A percentile compares a stretch with the other conserved stretches of the same genome.
These are phyloP conservation scores for Aselliscus stoliczkanus DNA, from an alignment of 2,797 vertebrate species.

Conservation along the genomic window DNA sequence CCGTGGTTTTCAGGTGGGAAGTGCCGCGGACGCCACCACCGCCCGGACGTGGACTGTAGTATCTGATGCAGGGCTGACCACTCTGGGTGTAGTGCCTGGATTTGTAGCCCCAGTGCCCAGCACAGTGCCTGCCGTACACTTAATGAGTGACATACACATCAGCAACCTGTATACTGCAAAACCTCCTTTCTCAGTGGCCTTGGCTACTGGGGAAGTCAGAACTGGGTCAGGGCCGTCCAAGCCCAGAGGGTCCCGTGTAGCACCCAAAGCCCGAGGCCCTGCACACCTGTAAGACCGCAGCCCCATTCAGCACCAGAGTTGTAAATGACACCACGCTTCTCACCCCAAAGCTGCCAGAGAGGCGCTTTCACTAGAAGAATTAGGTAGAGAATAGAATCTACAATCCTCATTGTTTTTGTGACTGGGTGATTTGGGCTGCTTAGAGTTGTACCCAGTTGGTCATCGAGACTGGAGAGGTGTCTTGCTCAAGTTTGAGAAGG, in stretches of 20 bases:
- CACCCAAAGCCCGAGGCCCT: neutral
- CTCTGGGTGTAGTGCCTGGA: neutral
- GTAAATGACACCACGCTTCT: neutral
- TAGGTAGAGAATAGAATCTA: neutral
- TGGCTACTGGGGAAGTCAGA: neutral
- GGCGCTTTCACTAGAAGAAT: neutral
- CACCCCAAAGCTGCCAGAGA: neutral
- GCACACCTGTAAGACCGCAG: neutral
- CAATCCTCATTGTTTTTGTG: neutral
- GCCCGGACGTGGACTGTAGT: fast-evolving
- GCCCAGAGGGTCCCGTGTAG: neutral
- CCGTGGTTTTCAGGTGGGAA: too few species aligned
- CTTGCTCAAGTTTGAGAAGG: neutral
- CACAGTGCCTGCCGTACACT: neutral
- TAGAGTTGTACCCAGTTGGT: neutral
- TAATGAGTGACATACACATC: neutral
- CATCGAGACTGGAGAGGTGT: neutral
- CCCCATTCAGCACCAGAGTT: neutral
- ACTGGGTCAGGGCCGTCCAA: too few species aligned
- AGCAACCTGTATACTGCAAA: neutral
- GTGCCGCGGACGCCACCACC: neutral
- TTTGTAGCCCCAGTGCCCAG: neutral
- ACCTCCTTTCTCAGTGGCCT: neutral
- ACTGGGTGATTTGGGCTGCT: neutral
- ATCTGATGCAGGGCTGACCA: neutral